Percentiles rank a stretch among this genome's conserved stretches.
phyloP scores from a whole-genome alignment of 2,888 invertebrate genomes.

The Drosophila infuscata region DNA sequence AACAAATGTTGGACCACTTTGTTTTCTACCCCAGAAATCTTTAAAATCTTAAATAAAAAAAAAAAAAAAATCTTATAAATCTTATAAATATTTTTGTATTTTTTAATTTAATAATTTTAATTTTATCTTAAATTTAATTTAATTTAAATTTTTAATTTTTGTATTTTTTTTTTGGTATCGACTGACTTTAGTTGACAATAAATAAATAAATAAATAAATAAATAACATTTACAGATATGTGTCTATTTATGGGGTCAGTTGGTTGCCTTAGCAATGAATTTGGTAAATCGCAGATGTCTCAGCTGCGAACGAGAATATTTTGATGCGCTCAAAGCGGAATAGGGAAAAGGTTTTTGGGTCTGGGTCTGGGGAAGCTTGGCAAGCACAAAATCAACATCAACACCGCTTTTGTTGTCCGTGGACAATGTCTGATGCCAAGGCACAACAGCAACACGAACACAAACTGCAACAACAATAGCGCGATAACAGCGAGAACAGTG shows the following conservation, averaged over 20 bases:
- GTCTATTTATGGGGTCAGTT: neutral
- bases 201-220: too few relatives aligned
- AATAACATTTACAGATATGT: neutral
- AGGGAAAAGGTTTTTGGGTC: slow-evolving; percentile 2
- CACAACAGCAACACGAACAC: slow-evolving; percentile 34
- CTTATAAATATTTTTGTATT: too few relatives aligned
- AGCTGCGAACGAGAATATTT: slow-evolving; percentile 24
- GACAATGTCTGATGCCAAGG: slow-evolving; percentile 68
- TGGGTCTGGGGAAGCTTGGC: slow-evolving; percentile 39
- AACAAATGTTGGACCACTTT: too few relatives aligned
- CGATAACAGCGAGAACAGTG: slow-evolving; percentile 18
- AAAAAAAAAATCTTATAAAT: too few relatives aligned
- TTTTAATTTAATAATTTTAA: too few relatives aligned
- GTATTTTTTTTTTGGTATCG: too few relatives aligned
- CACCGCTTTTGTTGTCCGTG: slow-evolving; percentile 68
- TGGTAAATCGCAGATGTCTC: slow-evolving; percentile 44
- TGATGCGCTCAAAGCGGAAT: slow-evolving; percentile 41
- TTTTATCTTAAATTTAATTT: too few relatives aligned
- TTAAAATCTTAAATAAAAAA: too few relatives aligned
- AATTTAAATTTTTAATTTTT: too few relatives aligned
- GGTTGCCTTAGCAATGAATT: slow-evolving; percentile 22
- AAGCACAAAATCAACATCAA: slow-evolving; percentile 44
- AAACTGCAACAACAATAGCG: slow-evolving; percentile 15
- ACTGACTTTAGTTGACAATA: too few relatives aligned
- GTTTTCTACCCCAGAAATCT: too few relatives aligned